Evolutionary conservation across 2,797 vertebrate genomes (phyloP).

Genomic region (Aselliscus stoliczkanus): DNA sequence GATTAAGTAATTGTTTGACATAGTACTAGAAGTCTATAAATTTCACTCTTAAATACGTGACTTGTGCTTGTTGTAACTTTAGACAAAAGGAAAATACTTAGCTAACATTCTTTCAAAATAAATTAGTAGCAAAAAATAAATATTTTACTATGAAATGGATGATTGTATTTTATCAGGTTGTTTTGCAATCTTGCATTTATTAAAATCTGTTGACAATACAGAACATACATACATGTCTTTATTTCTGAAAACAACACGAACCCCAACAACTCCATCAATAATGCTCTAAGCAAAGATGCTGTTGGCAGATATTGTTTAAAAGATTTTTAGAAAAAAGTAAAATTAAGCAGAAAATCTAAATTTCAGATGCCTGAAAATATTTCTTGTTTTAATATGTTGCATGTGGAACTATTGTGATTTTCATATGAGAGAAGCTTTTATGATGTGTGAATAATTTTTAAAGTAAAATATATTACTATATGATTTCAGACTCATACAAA

Average conservation of each 20-base stretch:
- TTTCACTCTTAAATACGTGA: not conserved
- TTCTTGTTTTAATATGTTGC: not conserved
- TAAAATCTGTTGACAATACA: not conserved
- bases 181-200: not conserved
- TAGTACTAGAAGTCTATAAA: not conserved
- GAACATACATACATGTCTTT: not conserved
- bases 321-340: not conserved
- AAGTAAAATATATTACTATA: not conserved
- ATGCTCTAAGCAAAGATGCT: not conserved
- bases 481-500: not conserved
- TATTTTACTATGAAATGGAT: not conserved
- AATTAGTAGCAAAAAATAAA: not conserved
- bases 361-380: not conserved
- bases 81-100: not conserved
- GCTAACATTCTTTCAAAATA: not conserved
- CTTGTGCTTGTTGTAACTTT: not conserved
- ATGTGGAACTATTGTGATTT: not conserved
- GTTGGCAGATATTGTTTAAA: not conserved
- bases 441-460: not conserved
- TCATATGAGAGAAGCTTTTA: not conserved
- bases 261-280: not conserved
- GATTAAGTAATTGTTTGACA: not conserved
- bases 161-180: not conserved
- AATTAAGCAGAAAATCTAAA: not conserved
- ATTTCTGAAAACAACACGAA: not conserved